A percentile compares a stretch with the other conserved stretches of the same genome.
Evolutionary conservation across 2,113 vertebrate species (phyloP).

Genomic region (Chroicocephalus ridibundus): DNA sequence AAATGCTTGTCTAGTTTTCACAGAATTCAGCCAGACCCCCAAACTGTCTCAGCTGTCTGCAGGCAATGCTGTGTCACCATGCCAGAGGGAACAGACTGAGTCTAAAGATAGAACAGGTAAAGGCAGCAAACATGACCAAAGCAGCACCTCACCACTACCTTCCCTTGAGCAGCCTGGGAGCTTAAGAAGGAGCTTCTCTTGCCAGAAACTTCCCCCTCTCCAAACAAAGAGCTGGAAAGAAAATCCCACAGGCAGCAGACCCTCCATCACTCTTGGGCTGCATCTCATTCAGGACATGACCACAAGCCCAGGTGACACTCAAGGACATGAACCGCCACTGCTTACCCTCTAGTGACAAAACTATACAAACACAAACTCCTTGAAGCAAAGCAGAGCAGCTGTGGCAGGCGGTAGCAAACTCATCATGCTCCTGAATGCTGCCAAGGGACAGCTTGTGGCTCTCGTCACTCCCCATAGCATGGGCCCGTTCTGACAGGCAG

Average conservation of each 20-base stretch:
- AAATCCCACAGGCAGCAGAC: neutral
- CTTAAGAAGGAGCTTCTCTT: neutral
- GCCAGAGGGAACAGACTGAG: neutral
- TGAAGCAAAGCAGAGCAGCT: neutral
- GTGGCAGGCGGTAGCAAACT: neutral
- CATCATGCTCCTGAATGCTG: neutral
- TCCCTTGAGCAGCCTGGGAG: neutral
- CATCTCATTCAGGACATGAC: accelerated
- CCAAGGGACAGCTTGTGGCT: neutral
- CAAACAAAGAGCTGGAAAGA: neutral
- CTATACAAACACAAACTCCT: neutral
- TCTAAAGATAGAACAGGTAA: neutral
- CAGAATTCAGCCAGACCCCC: neutral
- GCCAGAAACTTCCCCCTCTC: neutral
- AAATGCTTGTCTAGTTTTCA: neutral
- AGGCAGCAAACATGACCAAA: neutral
- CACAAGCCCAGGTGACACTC: neutral
- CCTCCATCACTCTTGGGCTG: neutral
- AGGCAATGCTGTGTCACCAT: neutral
- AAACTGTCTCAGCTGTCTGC: neutral
- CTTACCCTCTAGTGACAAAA: neutral
- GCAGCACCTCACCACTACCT: neutral
- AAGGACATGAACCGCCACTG: neutral
- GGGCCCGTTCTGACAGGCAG: neutral
- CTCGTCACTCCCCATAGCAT: neutral